Conservation (phyloP, 2,888 invertebrate genomes). For the Drosophila sordidula region DNA sequence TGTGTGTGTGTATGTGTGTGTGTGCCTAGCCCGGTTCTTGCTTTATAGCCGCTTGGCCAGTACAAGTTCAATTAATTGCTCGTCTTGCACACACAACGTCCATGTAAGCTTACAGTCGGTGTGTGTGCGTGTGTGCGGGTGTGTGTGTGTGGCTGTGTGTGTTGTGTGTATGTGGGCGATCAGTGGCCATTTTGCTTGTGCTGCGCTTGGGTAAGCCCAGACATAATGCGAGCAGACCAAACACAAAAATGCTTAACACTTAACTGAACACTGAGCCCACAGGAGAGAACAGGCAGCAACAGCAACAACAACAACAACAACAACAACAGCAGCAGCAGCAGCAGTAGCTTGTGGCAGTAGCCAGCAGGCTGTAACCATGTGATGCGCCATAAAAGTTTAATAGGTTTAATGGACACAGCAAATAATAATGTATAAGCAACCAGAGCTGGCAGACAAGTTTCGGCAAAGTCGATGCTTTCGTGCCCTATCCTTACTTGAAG, state of each 20-base stretch:
- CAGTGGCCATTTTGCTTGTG: conserved; percentile 44
- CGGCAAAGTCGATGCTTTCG: background rate
- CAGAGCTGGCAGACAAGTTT: conserved; percentile 4
- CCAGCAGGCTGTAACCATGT: conserved; percentile 14
- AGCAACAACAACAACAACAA: conserved; percentile 3
- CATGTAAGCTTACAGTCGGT: conserved; percentile 38
- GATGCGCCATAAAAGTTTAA: conserved; percentile 54
- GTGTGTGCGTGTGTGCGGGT: background rate
- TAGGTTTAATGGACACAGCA: conserved; percentile 53
- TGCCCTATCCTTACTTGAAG: background rate
- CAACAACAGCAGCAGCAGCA: background rate
- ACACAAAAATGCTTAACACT: conserved; percentile 67
- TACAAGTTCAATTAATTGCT: conserved; percentile 70
- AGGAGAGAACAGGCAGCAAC: conserved; percentile 23
- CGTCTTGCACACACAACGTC: conserved; percentile 26
- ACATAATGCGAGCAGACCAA: conserved; percentile 26
- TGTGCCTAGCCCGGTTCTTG: conserved; percentile 12
- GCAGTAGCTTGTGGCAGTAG: conserved; percentile 1
- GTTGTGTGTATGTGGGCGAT: conserved; percentile 15
- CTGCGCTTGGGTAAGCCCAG: conserved; percentile 30
- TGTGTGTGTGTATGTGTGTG: background rate
- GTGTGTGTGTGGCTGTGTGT: conserved; percentile 16
- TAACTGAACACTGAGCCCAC: conserved; percentile 49
- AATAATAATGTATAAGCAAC: conserved; percentile 28
- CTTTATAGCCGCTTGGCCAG: conserved; percentile 39